Evolutionary conservation across 2,888 invertebrate genomes (phyloP).

Genomic region (Chrysolina americana): DNA sequence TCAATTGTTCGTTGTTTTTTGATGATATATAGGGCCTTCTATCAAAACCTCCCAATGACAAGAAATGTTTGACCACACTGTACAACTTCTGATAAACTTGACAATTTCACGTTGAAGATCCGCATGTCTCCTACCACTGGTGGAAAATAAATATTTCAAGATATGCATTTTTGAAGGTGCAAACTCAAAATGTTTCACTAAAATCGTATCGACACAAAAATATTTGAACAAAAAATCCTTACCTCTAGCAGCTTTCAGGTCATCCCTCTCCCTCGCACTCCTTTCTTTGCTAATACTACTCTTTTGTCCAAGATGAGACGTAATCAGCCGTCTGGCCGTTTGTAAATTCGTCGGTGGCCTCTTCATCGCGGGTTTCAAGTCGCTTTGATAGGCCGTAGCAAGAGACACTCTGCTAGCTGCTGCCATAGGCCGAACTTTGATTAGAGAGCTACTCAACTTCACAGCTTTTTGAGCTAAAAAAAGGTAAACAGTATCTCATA

Average conservation of each 20-base stretch:
- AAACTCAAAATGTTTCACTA: too few relatives aligned
- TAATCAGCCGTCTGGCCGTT: conserved; percentile 67
- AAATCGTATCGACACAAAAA: too few relatives aligned
- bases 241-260: conserved; percentile 66
- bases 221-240: conserved; percentile 13
- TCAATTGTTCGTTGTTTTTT: too few relatives aligned
- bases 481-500: not conserved
- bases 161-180: too few relatives aligned
- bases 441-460: conserved; percentile 61
- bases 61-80: too few relatives aligned
- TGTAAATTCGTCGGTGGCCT: conserved; percentile 66
- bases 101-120: too few relatives aligned
- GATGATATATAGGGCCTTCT: too few relatives aligned
- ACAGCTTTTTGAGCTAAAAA: conserved; percentile 65
- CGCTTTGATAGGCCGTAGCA: conserved; percentile 61
- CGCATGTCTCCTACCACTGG: too few relatives aligned
- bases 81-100: too few relatives aligned
- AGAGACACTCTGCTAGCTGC: conserved; percentile 61
- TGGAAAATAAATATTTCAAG: too few relatives aligned
- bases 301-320: conserved; percentile 65
- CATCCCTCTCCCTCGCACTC: conserved; percentile 63
- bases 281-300: conserved; percentile 64
- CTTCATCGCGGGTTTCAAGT: conserved; percentile 68
- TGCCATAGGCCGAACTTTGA: conserved; percentile 67
- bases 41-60: too few relatives aligned